Evolutionary conservation across 2,797 vertebrate genomes (phyloP).

Genomic region (Lates japonicus): DNA sequence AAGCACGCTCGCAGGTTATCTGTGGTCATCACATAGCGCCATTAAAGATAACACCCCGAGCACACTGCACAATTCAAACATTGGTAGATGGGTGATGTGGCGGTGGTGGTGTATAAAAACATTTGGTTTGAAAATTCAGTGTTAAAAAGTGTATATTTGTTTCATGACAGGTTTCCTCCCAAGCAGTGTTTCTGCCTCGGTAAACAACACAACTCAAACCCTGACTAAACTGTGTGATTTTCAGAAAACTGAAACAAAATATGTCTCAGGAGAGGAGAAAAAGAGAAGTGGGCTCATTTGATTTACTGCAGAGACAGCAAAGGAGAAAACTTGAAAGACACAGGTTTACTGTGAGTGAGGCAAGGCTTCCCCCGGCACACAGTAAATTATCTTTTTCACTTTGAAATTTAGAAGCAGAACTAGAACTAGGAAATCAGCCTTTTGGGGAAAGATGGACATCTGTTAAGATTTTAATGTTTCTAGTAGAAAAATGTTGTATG

Average conservation of each 20-base stretch:
- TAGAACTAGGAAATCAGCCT: slow-evolving; percentile 59
- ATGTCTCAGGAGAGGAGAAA: slow-evolving; percentile 74
- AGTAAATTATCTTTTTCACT: slow-evolving; percentile 73
- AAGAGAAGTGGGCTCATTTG: slow-evolving; percentile 72
- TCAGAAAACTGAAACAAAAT: slow-evolving; percentile 79
- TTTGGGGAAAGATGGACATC: slow-evolving; percentile 64
- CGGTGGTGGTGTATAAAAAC: slow-evolving; percentile 4
- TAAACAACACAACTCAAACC: slow-evolving; percentile 78
- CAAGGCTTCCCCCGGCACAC: slow-evolving; percentile 72
- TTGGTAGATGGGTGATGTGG: background rate
- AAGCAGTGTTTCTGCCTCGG: slow-evolving; percentile 54
- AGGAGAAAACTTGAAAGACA: slow-evolving; percentile 78
- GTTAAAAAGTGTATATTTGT: slow-evolving; percentile 30
- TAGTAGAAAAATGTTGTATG: background rate
- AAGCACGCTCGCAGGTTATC: slow-evolving; percentile 75
- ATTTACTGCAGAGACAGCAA: slow-evolving; percentile 75
- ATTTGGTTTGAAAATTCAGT: slow-evolving; percentile 13
- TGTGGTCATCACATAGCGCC: slow-evolving; percentile 54
- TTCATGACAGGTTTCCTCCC: slow-evolving; percentile 60
- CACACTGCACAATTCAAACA: slow-evolving; percentile 18
- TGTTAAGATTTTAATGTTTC: slow-evolving; percentile 40
- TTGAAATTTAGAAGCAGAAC: slow-evolving; percentile 70
- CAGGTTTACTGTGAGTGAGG: slow-evolving; percentile 78
- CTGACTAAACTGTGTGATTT: slow-evolving; percentile 80
- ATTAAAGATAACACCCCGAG: slow-evolving; percentile 55